Conservation (phyloP, 2,888 invertebrate species). For the Coleophora deauratella region DNA sequence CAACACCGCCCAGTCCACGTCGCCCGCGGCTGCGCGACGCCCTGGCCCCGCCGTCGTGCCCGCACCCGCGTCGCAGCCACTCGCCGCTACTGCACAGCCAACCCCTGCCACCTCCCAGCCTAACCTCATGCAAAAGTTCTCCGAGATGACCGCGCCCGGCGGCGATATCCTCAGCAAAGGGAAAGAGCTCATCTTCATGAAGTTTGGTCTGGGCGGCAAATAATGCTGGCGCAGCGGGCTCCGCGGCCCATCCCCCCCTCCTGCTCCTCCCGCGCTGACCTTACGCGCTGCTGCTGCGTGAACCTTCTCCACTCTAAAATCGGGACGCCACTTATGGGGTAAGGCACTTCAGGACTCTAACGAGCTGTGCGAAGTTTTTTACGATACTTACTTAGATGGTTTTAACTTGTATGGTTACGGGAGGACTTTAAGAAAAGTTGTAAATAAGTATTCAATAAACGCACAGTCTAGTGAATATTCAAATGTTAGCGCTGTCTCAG, state of each 20-base stretch:
- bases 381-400: conserved; percentile 42
- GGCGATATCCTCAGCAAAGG: conserved; percentile 94
- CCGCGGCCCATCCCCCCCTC: conserved; percentile 21
- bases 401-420: conserved; percentile 33
- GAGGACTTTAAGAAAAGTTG: conserved; percentile 49
- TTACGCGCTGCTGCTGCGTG: conserved; percentile 13
- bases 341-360: too few relatives aligned
- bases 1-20: conserved; percentile 13
- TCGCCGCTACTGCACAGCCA: conserved; percentile 38
- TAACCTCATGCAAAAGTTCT: conserved; percentile 91
- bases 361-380: conserved; percentile 40
- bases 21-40: conserved; percentile 65
- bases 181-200: conserved; percentile 95
- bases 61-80: conserved; percentile 61
- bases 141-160: conserved; percentile 91
- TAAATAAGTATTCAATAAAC: conserved; percentile 70
- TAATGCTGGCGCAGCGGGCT: conserved; percentile 65
- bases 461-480: conserved; percentile 72
- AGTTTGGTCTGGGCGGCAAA: conserved; percentile 90
- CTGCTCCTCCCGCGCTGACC: conserved; percentile 8
- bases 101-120: conserved; percentile 70
- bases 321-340: conserved; percentile 10
- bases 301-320: conserved; percentile 4
- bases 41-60: conserved; percentile 53
- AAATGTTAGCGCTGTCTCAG: conserved; percentile 62